phyloP scores from a whole-genome alignment of 2,797 vertebrate genomes.

The Leptatherina wallacei region DNA sequence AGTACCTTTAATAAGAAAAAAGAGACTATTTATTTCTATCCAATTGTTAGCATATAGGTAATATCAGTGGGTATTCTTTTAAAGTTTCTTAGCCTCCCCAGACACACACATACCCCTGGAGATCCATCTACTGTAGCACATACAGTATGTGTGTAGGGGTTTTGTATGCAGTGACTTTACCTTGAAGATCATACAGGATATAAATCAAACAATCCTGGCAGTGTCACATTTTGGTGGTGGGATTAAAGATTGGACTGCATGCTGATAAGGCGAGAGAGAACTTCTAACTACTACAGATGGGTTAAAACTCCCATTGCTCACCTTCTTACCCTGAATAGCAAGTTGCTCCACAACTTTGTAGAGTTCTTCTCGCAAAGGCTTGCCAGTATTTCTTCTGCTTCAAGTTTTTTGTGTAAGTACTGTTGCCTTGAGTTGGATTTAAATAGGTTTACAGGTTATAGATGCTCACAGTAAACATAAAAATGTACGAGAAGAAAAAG shows the following conservation, averaged over 20 bases:
- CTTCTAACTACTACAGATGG: slow-evolving; percentile 21
- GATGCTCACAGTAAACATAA: slow-evolving; percentile 48
- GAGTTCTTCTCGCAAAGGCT: slow-evolving; percentile 46
- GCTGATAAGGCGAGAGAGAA: slow-evolving; percentile 40
- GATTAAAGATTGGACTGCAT: slow-evolving; percentile 47
- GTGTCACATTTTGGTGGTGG: slow-evolving; percentile 37
- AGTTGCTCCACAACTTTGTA: slow-evolving; percentile 30
- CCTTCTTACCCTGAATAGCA: slow-evolving; percentile 22
- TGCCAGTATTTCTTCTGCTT: slow-evolving; percentile 49
- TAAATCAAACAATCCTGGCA: slow-evolving; percentile 55
- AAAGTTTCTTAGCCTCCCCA: background rate
- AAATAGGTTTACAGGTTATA: slow-evolving; percentile 49
- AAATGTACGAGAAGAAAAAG: too few species aligned
- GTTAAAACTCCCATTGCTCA: slow-evolving; percentile 28
- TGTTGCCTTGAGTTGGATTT: slow-evolving; percentile 33
- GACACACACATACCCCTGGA: slow-evolving; percentile 2
- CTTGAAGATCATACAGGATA: slow-evolving; percentile 52
- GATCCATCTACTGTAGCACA: background rate
- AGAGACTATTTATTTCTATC: background rate
- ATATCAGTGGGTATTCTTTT: slow-evolving; percentile 5
- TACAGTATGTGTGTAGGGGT: slow-evolving; percentile 10
- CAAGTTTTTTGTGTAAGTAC: slow-evolving; percentile 48
- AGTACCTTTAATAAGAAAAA: background rate
- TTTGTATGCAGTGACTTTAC: slow-evolving; percentile 34
- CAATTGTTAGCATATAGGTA: background rate